phyloP scores from a whole-genome alignment of 1,140 invertebrate genomes.

The Coenobita brevimanus region DNA sequence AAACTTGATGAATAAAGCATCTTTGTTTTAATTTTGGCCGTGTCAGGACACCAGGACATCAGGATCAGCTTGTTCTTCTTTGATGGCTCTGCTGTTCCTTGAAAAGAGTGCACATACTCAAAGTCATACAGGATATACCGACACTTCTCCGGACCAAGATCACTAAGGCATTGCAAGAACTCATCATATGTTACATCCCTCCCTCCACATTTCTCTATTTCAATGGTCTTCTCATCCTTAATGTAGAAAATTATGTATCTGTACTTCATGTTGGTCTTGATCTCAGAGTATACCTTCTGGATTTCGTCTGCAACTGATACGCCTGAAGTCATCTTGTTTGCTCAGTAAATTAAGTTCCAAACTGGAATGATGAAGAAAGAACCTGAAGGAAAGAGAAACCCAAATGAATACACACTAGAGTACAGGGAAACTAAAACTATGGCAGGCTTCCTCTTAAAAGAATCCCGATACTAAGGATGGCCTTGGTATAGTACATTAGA shows the following conservation, averaged over 20 bases:
- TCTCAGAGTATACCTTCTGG: conserved; percentile 96
- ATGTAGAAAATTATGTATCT: conserved; percentile 97
- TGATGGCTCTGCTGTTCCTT: conserved; percentile 86
- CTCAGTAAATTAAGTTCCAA: neutral
- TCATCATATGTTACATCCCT: conserved; percentile 91
- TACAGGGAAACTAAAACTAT: too few relatives aligned
- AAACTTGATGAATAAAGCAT: conserved; percentile 99
- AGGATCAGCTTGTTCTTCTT: conserved; percentile 94
- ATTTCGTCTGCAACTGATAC: conserved; percentile 95
- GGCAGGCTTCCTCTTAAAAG: too few relatives aligned
- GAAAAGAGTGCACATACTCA: conserved; percentile 95
- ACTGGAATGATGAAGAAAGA: conserved; percentile 74
- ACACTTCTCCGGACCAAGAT: conserved; percentile 90
- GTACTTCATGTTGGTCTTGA: conserved; percentile 97
- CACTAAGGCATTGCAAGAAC: conserved; percentile 92
- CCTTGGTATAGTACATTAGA: too few relatives aligned
- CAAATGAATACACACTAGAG: too few relatives aligned
- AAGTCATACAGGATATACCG: conserved; percentile 96
- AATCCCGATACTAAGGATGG: too few relatives aligned
- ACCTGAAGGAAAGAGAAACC: neutral
- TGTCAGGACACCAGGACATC: conserved; percentile 98
- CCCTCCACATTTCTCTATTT: conserved; percentile 74
- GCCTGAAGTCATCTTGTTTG: conserved; percentile 83
- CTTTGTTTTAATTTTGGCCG: conserved; percentile 98
- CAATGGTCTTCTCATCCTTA: conserved; percentile 82